A percentile compares a stretch with the other conserved stretches of the same genome.
These are phyloP conservation scores for Drosophila planitibia DNA, from an alignment of 2,888 invertebrate genomes.

Conservation along the genomic window DNA sequence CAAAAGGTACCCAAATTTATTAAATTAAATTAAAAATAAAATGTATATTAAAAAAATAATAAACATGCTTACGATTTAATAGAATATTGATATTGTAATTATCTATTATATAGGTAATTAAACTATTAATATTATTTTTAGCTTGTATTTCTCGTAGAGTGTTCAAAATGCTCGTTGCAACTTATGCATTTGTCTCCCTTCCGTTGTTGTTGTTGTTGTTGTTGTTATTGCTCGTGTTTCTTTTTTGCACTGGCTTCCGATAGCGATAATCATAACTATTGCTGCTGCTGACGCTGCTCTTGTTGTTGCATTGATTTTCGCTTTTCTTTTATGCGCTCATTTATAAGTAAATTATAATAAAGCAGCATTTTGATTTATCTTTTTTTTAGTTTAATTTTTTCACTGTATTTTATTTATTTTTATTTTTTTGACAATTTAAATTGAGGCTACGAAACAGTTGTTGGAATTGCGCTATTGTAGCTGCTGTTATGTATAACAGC, in stretches of 20 bases:
- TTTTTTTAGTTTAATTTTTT: constrained; percentile 19
- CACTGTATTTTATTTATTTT: constrained; percentile 1
- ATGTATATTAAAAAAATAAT: no score
- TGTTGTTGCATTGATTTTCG: constrained; percentile 59
- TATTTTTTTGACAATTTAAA: constrained; percentile 2
- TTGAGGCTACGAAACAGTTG: constrained; percentile 9
- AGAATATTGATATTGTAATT: no score
- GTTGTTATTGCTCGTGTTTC: constrained; percentile 30
- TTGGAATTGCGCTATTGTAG: constrained; percentile 27
- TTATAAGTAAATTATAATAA: constrained; percentile 54
- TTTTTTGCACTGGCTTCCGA: constrained; percentile 49
- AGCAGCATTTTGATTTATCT: constrained; percentile 20
- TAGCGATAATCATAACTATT: constrained; percentile 55
- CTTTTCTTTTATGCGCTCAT: constrained; percentile 63
- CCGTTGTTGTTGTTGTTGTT: constrained; percentile 16
- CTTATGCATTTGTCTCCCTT: not conserved
- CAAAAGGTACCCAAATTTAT: no score
- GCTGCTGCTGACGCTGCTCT: constrained; percentile 5
- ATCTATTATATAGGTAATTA: no score
- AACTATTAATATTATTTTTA: not conserved
- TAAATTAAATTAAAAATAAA: no score
- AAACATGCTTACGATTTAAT: not conserved
- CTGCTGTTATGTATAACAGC: constrained; percentile 63
- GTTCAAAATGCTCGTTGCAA: not conserved
- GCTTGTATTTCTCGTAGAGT: not conserved